These are phyloP conservation scores for Amblyjoppa fuscipennis DNA, from an alignment of 2,888 invertebrate genomes.

Conservation along the genomic window DNA sequence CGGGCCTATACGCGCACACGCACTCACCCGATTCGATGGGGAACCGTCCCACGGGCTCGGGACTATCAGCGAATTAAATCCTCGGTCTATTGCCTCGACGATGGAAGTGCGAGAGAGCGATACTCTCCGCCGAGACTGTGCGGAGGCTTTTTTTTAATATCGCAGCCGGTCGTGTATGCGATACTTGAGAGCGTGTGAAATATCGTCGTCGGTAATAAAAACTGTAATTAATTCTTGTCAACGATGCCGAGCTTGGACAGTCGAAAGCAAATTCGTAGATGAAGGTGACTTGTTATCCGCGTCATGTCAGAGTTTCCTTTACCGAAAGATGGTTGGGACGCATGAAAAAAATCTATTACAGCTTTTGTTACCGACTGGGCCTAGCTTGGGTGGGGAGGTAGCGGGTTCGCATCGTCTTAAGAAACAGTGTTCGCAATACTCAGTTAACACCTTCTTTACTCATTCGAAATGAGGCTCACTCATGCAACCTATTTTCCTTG, in stretches of 20 bases:
- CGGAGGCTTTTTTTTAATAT: neutral
- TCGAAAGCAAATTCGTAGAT: no score
- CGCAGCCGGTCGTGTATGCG: neutral
- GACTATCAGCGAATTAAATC: conserved; percentile 48
- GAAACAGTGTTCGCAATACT: no score
- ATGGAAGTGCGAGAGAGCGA: conserved; percentile 21
- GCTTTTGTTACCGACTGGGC: no score
- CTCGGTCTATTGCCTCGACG: conserved; percentile 11
- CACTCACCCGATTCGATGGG: conserved; percentile 18
- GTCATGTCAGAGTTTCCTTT: no score
- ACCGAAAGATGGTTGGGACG: no score
- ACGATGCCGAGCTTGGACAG: neutral
- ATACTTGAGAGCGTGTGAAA: neutral
- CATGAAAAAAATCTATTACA: no score
- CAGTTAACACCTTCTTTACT: no score
- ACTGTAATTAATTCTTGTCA: neutral
- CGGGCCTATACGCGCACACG: neutral
- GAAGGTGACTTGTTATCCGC: no score
- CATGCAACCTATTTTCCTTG: no score
- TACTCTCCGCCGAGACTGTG: conserved; percentile 4
- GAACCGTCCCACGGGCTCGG: conserved; percentile 8
- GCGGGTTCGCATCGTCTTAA: no score
- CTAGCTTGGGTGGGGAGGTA: no score
- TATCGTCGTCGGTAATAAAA: neutral
- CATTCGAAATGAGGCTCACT: no score